These are phyloP conservation scores for Hyles lineata DNA, from an alignment of 2,888 invertebrate species.

Conservation along the genomic window DNA sequence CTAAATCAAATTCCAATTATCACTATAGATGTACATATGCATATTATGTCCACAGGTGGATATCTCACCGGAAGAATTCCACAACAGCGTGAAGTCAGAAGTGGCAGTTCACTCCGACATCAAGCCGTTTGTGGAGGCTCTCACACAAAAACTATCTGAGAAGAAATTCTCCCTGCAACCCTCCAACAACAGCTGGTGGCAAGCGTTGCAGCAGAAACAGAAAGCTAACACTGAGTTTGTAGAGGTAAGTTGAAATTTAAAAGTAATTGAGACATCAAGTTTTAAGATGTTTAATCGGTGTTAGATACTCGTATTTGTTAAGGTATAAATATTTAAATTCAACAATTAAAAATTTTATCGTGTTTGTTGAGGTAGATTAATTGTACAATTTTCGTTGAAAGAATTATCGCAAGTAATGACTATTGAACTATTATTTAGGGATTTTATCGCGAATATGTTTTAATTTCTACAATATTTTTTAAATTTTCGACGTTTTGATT, in stretches of 20 bases:
- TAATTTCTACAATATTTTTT: too few species aligned
- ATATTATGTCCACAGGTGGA: conserved; percentile 86
- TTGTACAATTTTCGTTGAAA: too few species aligned
- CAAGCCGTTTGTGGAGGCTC: conserved; percentile 87
- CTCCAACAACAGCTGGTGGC: conserved; percentile 90
- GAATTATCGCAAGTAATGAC: too few species aligned
- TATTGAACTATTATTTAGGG: too few species aligned
- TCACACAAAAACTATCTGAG: conserved; percentile 84
- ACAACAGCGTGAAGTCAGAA: conserved; percentile 93
- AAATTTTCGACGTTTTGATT: too few species aligned
- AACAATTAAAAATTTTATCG: too few species aligned
- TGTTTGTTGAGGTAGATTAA: too few species aligned
- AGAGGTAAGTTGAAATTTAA: conserved; percentile 74
- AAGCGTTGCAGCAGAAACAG: conserved; percentile 87
- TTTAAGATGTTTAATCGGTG: background rate
- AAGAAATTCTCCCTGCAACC: conserved; percentile 86
- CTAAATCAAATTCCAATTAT: background rate
- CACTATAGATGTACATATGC: background rate
- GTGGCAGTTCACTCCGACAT: conserved; percentile 95
- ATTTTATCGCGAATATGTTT: too few species aligned
- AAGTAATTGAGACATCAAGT: background rate
- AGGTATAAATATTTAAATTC: background rate
- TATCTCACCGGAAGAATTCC: conserved; percentile 94
- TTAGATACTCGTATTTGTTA: background rate
- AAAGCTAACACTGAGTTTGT: conserved; percentile 89